Percentiles rank a stretch among this genome's conserved stretches.
These are phyloP conservation scores for Diarsia rubi DNA, from an alignment of 2,888 invertebrate genomes.

Conservation along the genomic window DNA sequence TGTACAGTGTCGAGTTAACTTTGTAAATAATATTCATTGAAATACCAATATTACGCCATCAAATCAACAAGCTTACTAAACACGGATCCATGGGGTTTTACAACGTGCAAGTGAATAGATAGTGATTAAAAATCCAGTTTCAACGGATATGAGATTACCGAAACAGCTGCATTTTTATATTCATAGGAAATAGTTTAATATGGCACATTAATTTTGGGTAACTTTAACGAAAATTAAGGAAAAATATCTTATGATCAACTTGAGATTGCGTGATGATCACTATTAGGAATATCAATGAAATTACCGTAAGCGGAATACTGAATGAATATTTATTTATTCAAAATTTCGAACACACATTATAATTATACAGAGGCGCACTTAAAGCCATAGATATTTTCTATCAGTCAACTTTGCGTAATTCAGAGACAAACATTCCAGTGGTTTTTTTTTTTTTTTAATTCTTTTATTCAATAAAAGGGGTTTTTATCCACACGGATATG, in stretches of 20 bases:
- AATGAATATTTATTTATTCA: slow-evolving; percentile 3
- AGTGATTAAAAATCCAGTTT: slow-evolving; percentile 65
- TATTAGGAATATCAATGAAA: not conserved
- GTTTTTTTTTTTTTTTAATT: too few relatives aligned
- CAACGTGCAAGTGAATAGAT: slow-evolving; percentile 54
- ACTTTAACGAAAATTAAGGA: slow-evolving; percentile 14
- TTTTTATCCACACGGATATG: too few relatives aligned
- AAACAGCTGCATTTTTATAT: slow-evolving; percentile 51
- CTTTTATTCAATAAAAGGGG: too few relatives aligned
- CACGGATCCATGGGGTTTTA: slow-evolving; percentile 47
- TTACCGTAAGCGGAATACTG: not conserved
- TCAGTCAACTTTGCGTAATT: too few relatives aligned
- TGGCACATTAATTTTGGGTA: slow-evolving; percentile 31
- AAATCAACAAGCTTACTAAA: slow-evolving; percentile 49
- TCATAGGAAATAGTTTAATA: slow-evolving; percentile 46
- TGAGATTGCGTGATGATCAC: not conserved
- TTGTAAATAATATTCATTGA: slow-evolving; percentile 50
- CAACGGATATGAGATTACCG: slow-evolving; percentile 58
- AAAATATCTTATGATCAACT: not conserved
- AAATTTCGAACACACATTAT: not conserved
- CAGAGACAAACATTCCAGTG: not conserved
- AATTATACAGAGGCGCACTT: not conserved
- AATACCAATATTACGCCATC: slow-evolving; percentile 62
- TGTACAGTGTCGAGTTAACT: not conserved
- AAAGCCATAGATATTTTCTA: too few relatives aligned